A percentile compares a stretch with the other conserved stretches of the same genome.
Conservation (phyloP, 2,113 vertebrate genomes). For the Periophthalmodon schlosseri region DNA sequence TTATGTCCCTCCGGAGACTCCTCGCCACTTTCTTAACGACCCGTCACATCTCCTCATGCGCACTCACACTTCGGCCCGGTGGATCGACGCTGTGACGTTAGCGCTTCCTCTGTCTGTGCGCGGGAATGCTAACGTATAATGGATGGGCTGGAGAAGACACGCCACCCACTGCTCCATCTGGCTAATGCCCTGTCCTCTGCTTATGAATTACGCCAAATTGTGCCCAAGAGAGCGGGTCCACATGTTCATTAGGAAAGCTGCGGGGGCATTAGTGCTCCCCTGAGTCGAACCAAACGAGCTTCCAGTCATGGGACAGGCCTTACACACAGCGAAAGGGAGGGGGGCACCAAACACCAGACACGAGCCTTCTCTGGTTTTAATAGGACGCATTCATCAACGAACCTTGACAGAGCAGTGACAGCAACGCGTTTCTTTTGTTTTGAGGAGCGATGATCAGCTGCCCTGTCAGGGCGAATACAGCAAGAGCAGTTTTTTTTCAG, state of each 20-base stretch:
- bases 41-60: constrained; percentile 17
- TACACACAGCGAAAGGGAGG: constrained; percentile 62
- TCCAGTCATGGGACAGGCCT: constrained; percentile 67
- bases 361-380: constrained; percentile 55
- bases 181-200: constrained; percentile 76
- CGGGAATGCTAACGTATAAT: constrained; percentile 73
- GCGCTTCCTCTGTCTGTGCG: constrained; percentile 48
- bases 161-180: constrained; percentile 78
- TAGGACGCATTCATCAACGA: constrained; percentile 64
- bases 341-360: constrained; percentile 3
- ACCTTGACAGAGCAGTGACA: constrained; percentile 58
- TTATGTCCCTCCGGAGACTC: constrained; percentile 33
- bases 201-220: constrained; percentile 79
- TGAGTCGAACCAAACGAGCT: constrained; percentile 71
- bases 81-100: constrained; percentile 50
- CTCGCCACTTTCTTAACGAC: constrained; percentile 25
- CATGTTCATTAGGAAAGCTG: constrained; percentile 81
- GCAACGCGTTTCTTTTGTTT: constrained; percentile 52
- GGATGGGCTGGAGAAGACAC: constrained; percentile 74
- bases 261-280: constrained; percentile 77
- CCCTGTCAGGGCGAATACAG: constrained; percentile 18
- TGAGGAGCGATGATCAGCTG: constrained; percentile 24
- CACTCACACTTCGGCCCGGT: constrained; percentile 28
- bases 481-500: not conserved
- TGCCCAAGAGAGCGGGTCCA: constrained; percentile 76